These are phyloP conservation scores for Phycodurus eques DNA, from an alignment of 2,113 vertebrate genomes.

Conservation along the genomic window DNA sequence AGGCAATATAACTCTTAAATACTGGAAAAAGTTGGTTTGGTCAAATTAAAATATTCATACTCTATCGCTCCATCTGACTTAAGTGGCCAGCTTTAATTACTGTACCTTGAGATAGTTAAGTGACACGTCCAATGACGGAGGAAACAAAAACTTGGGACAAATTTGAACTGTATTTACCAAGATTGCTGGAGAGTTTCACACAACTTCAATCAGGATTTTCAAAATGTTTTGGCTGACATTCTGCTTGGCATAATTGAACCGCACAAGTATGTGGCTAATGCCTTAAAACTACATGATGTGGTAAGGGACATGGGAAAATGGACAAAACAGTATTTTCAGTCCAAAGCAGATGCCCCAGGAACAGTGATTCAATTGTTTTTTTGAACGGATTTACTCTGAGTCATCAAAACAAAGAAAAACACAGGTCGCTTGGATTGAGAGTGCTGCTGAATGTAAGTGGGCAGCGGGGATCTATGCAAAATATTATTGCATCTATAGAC, in stretches of 20 bases:
- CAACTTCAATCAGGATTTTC: background rate
- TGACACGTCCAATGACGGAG: background rate
- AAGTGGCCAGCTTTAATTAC: conserved; percentile 58
- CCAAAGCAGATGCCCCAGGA: background rate
- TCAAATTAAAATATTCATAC: no score
- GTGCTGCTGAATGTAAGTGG: background rate
- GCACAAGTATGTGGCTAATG: background rate
- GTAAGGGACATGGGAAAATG: background rate
- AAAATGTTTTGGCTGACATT: background rate
- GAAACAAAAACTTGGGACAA: background rate
- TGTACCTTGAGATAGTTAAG: background rate
- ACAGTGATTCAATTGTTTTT: background rate
- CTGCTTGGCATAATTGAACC: background rate
- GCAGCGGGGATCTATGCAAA: background rate
- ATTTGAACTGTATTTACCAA: background rate
- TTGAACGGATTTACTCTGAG: background rate
- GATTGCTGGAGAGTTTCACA: background rate
- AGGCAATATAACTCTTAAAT: no score
- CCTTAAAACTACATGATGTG: background rate
- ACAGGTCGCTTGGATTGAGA: background rate
- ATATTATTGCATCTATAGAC: background rate
- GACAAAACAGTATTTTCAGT: background rate
- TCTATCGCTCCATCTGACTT: conserved; percentile 31
- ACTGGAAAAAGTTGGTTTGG: no score
- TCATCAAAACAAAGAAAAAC: background rate